phyloP scores from a whole-genome alignment of 2,113 vertebrate genomes.

The Trematomus loennbergii region DNA sequence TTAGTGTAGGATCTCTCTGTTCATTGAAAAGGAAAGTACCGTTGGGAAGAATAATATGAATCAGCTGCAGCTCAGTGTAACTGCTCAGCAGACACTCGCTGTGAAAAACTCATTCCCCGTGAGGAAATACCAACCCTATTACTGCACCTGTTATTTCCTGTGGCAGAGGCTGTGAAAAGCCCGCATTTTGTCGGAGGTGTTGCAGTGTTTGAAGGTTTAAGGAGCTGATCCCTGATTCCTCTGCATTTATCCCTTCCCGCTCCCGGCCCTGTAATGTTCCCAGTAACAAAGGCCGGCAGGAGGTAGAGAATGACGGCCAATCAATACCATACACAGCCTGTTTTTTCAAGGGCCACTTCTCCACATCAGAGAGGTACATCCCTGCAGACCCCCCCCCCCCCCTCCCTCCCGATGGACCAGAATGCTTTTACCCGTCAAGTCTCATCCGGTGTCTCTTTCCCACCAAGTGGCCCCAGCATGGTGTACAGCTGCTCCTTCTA shows the following conservation, averaged over 20 bases:
- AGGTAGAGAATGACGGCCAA: constrained; percentile 50
- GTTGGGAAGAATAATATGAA: no score
- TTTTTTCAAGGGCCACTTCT: constrained; percentile 64
- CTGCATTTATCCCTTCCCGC: constrained; percentile 35
- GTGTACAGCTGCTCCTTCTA: constrained; percentile 26
- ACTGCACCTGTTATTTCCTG: constrained; percentile 18
- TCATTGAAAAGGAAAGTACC: constrained; percentile 10
- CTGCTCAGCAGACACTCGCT: background rate
- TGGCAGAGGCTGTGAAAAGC: background rate
- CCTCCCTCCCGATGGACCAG: constrained; percentile 11
- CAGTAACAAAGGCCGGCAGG: constrained; percentile 39
- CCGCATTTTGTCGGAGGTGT: constrained; percentile 8
- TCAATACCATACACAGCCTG: constrained; percentile 54
- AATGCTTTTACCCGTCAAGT: constrained; percentile 51
- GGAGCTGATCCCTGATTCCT: constrained; percentile 32
- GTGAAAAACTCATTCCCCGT: background rate
- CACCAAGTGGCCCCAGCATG: background rate
- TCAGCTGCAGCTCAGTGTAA: background rate
- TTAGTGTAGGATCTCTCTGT: background rate
- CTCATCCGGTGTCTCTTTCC: constrained; percentile 43
- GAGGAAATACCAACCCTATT: background rate
- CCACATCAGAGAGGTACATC: constrained; percentile 55
- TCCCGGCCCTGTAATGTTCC: constrained; percentile 37
- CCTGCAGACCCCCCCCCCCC: constrained; percentile 8
- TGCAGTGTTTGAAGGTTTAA: constrained; percentile 12